Conservation (phyloP, 2,888 invertebrate genomes). For the Pollenia amentaria region DNA sequence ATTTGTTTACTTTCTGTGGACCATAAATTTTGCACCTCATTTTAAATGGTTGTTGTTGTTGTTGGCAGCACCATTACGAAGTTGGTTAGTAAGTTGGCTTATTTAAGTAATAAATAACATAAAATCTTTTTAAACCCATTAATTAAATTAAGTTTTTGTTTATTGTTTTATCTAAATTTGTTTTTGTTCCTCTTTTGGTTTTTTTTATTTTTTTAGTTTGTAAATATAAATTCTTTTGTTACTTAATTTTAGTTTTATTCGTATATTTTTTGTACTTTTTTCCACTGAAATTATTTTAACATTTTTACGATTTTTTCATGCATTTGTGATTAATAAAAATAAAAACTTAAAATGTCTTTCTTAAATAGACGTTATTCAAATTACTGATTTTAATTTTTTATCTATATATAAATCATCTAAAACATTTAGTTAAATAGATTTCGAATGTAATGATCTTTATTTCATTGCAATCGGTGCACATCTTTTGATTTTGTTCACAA, state of each 20-base stretch:
- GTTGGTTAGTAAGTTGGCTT: conserved; percentile 7
- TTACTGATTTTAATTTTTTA: too few relatives aligned
- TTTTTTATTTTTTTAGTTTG: not conserved
- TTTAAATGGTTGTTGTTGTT: not conserved
- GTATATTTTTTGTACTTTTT: not conserved
- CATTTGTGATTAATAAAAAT: conserved; percentile 62
- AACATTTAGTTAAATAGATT: too few relatives aligned
- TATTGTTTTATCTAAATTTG: conserved; percentile 9
- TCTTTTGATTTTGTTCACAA: too few relatives aligned
- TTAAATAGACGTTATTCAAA: too few relatives aligned
- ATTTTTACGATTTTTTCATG: conserved; percentile 26
- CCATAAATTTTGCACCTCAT: conserved; percentile 33
- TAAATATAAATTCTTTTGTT: conserved; percentile 23
- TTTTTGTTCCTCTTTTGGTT: not conserved
- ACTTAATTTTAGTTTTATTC: conserved; percentile 11
- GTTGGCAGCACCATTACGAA: not conserved
- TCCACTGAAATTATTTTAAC: conserved; percentile 7
- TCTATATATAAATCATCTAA: too few relatives aligned
- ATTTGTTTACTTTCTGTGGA: not conserved
- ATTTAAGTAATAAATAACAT: conserved; percentile 26
- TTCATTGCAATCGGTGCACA: too few relatives aligned
- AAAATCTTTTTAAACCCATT: not conserved
- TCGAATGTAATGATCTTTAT: too few relatives aligned
- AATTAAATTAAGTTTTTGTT: conserved; percentile 19
- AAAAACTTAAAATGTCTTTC: not conserved